phyloP scores from a whole-genome alignment of 2,888 invertebrate species.

The Diaprepes abbreviatus region DNA sequence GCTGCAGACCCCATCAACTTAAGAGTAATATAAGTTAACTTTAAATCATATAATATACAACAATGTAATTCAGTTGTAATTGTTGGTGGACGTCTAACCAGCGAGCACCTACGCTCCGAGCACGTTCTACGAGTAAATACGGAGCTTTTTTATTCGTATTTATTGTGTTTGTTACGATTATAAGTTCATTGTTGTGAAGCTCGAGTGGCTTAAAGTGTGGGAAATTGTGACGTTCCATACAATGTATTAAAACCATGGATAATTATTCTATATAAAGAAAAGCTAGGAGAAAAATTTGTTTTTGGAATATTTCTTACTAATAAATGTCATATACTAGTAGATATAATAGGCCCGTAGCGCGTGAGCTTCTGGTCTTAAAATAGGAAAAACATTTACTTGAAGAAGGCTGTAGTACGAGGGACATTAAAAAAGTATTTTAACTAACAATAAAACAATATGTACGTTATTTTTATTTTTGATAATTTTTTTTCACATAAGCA shows the following conservation, averaged over 20 bases:
- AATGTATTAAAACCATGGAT: conserved; percentile 28
- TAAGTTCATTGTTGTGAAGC: conserved; percentile 46
- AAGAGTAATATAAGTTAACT: conserved; percentile 23
- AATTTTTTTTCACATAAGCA: too few species aligned
- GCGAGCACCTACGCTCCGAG: conserved; percentile 44
- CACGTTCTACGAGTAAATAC: conserved; percentile 47
- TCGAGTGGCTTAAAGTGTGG: conserved; percentile 40
- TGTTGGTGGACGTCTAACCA: conserved; percentile 40
- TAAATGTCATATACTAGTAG: too few species aligned
- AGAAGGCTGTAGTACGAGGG: too few species aligned
- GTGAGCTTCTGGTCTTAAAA: too few species aligned
- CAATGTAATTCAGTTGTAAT: conserved; percentile 43
- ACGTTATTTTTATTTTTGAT: too few species aligned
- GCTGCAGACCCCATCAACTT: conserved; percentile 17
- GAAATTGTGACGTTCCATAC: conserved; percentile 47
- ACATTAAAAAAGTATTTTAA: too few species aligned
- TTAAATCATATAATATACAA: conserved; percentile 37
- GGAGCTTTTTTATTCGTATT: conserved; percentile 42
- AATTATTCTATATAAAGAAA: conserved; percentile 29
- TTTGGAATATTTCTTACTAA: too few species aligned
- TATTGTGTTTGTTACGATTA: conserved; percentile 45
- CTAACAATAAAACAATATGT: too few species aligned
- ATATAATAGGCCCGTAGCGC: too few species aligned
- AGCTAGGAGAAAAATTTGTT: too few species aligned
- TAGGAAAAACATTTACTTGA: too few species aligned